Evolutionary conservation across 2,797 vertebrate genomes (phyloP), one percentile per base, ranked within the genome.

Genomic region (Gymnocypris eckloni): DNA sequence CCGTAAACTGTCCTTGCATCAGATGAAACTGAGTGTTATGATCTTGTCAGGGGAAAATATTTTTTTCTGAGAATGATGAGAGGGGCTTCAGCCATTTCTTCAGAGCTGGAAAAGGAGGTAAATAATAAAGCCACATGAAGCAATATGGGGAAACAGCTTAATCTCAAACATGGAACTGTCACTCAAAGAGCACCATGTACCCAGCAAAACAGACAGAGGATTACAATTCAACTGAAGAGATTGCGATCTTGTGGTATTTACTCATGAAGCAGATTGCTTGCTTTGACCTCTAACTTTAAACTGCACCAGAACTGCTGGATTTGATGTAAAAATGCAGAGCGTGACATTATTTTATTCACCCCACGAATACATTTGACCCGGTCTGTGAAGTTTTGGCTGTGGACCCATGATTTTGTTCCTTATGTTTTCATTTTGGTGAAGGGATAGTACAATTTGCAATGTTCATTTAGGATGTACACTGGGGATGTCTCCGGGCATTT

Each of bases 1-100:
- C 86, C 89, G 87, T 85, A 90, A 93, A 94, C 93, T 93, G 91
- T 92, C 90, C 91, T 90, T 91, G 90, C 86, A 85, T 88, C 87
- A 88, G 79, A 85, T 86, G 48, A 87, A 89, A 88, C 89, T 81
- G 78, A 81, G 79, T 54, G 86, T 82, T 69, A 89, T 81, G 88
- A 92, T 89, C 92, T 91, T 92, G 90, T 94, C 91, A 91, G 89
- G 87, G 76, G 77, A 82, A 93, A 94, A 95, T 94, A 59, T 45
- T 94, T 94, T 90, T 86, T 64, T 28, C 48, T 48, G 20, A 64
- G 64, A 84, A 54, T 71, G 77, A 78, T 75, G 18, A 85, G 61
- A 78, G 37, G 73, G 61, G 37, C 48, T 13, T 10, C 73, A 64
- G 67, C 43, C 52, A 80, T 89, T 82, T 77, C 66, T 88, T 69